A percentile compares a stretch with the other conserved stretches of the same genome.
These are phyloP conservation scores for Anodontia alba DNA, from an alignment of 2,888 invertebrate genomes.

Conservation along the genomic window DNA sequence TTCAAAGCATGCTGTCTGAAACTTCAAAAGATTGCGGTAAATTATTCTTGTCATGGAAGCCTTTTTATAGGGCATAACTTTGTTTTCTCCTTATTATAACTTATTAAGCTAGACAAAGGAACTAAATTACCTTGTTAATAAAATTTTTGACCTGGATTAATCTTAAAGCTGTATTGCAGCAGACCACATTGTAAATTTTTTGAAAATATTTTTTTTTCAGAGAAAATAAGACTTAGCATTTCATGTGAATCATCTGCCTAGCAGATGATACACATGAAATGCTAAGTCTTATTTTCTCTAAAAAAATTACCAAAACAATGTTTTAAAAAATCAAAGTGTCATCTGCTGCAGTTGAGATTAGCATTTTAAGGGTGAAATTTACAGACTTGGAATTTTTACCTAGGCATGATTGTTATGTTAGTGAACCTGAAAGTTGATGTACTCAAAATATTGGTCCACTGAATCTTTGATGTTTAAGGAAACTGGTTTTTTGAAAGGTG, in stretches of 20 bases:
- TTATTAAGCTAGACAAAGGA: not conserved
- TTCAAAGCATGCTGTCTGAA: not conserved
- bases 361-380: too few relatives aligned
- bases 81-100: not conserved
- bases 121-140: not conserved
- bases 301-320: too few relatives aligned
- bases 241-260: too few relatives aligned
- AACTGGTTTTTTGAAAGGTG: not conserved
- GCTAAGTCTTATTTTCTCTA: too few relatives aligned
- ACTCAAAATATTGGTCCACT: not conserved
- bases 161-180: too few relatives aligned
- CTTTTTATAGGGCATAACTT: not conserved
- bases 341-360: too few relatives aligned
- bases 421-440: constrained; percentile 12
- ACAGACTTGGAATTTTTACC: not conserved
- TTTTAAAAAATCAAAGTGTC: too few relatives aligned
- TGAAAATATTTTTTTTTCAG: too few relatives aligned
- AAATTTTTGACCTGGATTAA: constrained; percentile 1
- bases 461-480: not conserved
- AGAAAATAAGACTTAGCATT: too few relatives aligned
- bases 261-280: too few relatives aligned
- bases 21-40: not conserved
- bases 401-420: not conserved
- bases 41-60: not conserved
- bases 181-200: too few relatives aligned